Percentiles rank a stretch among this genome's conserved stretches.
phyloP scores from a whole-genome alignment of 1,140 invertebrate species.

The Lordiphosa stackelbergi region DNA sequence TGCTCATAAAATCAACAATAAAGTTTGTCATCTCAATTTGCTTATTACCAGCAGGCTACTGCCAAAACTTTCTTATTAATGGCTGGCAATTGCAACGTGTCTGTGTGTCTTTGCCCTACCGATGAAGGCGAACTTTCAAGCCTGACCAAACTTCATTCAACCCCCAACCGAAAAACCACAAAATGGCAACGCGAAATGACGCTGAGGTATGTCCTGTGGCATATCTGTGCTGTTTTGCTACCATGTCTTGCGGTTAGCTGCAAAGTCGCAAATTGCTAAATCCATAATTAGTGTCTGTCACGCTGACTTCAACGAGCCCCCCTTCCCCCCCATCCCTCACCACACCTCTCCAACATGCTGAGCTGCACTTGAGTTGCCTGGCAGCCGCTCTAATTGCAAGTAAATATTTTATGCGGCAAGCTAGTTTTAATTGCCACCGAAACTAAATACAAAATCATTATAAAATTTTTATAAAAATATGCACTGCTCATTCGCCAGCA shows the following conservation, averaged over 20 bases:
- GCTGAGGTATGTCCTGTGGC: conserved; percentile 56
- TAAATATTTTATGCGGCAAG: conserved; percentile 70
- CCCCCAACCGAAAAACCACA: conserved; percentile 36
- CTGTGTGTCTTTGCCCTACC: conserved; percentile 6
- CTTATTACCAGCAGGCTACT: conserved; percentile 67
- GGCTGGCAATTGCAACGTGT: conserved; percentile 63
- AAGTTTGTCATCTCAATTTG: conserved; percentile 74
- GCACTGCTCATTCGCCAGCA: conserved; percentile 12
- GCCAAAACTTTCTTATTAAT: conserved; percentile 69
- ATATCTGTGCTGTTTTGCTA: conserved; percentile 31
- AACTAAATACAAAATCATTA: conserved; percentile 74
- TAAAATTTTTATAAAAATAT: conserved; percentile 48
- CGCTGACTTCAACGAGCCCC: conserved; percentile 32
- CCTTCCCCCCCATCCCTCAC: conserved; percentile 5
- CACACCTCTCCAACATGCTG: conserved; percentile 22
- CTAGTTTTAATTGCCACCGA: conserved; percentile 68
- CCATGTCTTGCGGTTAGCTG: conserved; percentile 59
- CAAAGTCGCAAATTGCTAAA: conserved; percentile 69
- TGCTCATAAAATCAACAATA: conserved; percentile 69
- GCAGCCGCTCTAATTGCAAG: conserved; percentile 58
- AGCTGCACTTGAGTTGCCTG: conserved; percentile 60
- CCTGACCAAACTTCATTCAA: background rate
- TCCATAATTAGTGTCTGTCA: conserved; percentile 75
- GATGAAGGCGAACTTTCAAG: conserved; percentile 27
- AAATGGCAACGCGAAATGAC: conserved; percentile 49